A percentile compares a stretch with the other conserved stretches of the same genome.
Evolutionary conservation across 64 coral and sea anemone species (phyloP).

Genomic region (Actinia equina): DNA sequence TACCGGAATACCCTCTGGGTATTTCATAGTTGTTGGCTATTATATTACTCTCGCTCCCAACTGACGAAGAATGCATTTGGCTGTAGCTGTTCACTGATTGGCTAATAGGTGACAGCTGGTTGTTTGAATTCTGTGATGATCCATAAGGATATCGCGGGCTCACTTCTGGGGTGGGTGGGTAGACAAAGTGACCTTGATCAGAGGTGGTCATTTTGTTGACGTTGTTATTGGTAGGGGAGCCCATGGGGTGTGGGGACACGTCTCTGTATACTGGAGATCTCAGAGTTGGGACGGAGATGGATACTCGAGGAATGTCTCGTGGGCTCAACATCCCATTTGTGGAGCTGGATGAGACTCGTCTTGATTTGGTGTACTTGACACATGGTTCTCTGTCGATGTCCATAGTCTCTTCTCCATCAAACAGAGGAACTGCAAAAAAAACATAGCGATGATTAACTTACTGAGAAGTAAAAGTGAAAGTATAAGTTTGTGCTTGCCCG

Average conservation of each 20-base stretch:
- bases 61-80: neutral
- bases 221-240: slow-evolving; percentile 67
- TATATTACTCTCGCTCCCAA: neutral
- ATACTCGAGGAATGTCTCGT: slow-evolving; percentile 54
- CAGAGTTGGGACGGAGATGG: slow-evolving; percentile 34
- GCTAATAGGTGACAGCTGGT: slow-evolving; percentile 5
- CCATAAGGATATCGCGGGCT: slow-evolving; percentile 65
- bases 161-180: slow-evolving; percentile 72
- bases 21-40: slow-evolving; percentile 15
- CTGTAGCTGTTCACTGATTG: slow-evolving; percentile 35
- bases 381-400: slow-evolving; percentile 37
- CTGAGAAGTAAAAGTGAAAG: neutral
- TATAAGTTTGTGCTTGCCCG: too few relatives aligned
- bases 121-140: slow-evolving; percentile 18
- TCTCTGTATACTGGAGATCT: slow-evolving; percentile 62
- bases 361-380: slow-evolving; percentile 37
- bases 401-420: slow-evolving; percentile 64
- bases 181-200: slow-evolving; percentile 83
- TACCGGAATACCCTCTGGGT: slow-evolving; percentile 32
- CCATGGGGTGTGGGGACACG: slow-evolving; percentile 71
- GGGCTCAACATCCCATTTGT: slow-evolving; percentile 50
- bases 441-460: neutral
- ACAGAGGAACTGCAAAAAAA: slow-evolving; percentile 30
- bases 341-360: slow-evolving; percentile 61
- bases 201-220: slow-evolving; percentile 55